Evolutionary conservation across 2,888 invertebrate genomes (phyloP).

Genomic region (Icerya purchasi): DNA sequence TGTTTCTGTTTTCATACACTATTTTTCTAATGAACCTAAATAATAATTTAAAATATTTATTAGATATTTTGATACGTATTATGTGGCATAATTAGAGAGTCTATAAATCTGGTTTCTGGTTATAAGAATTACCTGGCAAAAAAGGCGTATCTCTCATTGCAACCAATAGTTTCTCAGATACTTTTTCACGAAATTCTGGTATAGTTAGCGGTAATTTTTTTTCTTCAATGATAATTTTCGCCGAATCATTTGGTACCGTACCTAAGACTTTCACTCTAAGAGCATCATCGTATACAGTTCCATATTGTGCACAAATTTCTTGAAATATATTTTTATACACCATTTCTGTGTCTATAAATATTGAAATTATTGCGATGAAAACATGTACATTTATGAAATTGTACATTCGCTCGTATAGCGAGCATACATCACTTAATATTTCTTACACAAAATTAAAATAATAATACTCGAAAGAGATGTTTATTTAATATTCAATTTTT

Average conservation of each 20-base stretch:
- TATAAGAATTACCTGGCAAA: slow-evolving; percentile 39
- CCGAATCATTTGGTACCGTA: slow-evolving; percentile 44
- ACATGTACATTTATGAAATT: too few relatives aligned
- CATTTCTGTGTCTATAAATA: slow-evolving; percentile 49
- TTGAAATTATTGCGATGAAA: not conserved
- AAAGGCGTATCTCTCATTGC: slow-evolving; percentile 38
- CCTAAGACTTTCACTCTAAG: slow-evolving; percentile 56
- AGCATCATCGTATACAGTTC: slow-evolving; percentile 55
- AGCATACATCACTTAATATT: too few relatives aligned
- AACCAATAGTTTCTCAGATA: slow-evolving; percentile 35
- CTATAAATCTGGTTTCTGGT: too few relatives aligned
- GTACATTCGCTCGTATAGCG: too few relatives aligned
- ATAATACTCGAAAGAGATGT: too few relatives aligned
- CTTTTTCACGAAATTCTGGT: slow-evolving; percentile 40
- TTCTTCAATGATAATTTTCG: slow-evolving; percentile 43
- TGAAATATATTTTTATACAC: slow-evolving; percentile 53
- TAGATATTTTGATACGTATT: too few relatives aligned
- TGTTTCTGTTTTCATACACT: too few relatives aligned
- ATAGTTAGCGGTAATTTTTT: slow-evolving; percentile 43
- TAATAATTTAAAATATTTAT: too few relatives aligned
- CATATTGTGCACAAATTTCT: slow-evolving; percentile 44
- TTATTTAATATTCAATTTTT: too few relatives aligned
- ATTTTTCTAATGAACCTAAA: too few relatives aligned
- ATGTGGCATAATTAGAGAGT: too few relatives aligned
- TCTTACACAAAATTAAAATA: too few relatives aligned